phyloP scores from a whole-genome alignment of 2,797 vertebrate species.

The Lacerta bilineata region DNA sequence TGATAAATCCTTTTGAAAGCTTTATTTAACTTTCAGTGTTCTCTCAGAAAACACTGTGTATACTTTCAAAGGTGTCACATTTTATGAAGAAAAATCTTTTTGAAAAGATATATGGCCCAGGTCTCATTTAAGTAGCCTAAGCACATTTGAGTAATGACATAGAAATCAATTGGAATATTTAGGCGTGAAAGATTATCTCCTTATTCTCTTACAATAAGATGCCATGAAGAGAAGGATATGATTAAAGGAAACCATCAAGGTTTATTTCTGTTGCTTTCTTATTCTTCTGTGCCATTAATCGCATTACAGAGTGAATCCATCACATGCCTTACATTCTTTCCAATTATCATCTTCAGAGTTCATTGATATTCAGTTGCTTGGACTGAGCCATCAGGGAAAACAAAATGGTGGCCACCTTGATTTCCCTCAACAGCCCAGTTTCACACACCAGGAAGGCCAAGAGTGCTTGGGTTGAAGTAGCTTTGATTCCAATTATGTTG shows the following conservation, averaged over 20 bases:
- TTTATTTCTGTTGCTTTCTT: conserved; percentile 21
- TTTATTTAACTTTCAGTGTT: conserved; percentile 80
- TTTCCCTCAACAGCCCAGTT: not conserved
- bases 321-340: not conserved
- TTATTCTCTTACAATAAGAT: conserved; percentile 21
- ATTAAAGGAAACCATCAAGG: conserved; percentile 14
- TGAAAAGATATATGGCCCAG: conserved; percentile 32
- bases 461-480: not conserved
- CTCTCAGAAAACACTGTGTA: conserved; percentile 42
- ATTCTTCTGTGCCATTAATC: conserved; percentile 16
- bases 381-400: not conserved
- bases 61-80: conserved; percentile 35
- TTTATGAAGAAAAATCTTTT: conserved; percentile 59
- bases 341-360: conserved; percentile 12
- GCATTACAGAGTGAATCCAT: conserved; percentile 11
- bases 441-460: not conserved
- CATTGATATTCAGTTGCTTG: not conserved
- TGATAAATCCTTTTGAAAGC: conserved; percentile 80
- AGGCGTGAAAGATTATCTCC: not conserved
- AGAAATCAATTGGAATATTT: conserved; percentile 48
- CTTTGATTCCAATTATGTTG: not conserved
- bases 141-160: conserved; percentile 18
- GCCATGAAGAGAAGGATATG: conserved; percentile 1
- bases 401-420: conserved; percentile 4
- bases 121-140: conserved; percentile 29